phyloP scores from a whole-genome alignment of 2,888 invertebrate genomes.

The Oxytorus armatus region DNA sequence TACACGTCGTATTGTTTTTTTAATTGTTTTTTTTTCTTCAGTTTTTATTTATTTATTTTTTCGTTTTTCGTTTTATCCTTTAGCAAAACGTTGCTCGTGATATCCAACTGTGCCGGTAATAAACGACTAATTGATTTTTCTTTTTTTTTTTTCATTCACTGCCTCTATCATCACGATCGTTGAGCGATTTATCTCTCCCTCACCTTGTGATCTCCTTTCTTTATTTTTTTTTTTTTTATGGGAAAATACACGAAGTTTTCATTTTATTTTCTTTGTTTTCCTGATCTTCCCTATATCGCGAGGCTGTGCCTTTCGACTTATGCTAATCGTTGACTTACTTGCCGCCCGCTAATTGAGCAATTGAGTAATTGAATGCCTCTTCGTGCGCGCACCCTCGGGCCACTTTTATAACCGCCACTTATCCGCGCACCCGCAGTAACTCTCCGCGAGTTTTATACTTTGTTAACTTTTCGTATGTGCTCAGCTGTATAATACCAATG shows the following conservation, averaged over 20 bases:
- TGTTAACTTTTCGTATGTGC: conserved; percentile 34
- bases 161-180: too few species aligned
- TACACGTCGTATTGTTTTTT: not conserved
- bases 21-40: not conserved
- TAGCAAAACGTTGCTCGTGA: too few species aligned
- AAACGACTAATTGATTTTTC: too few species aligned
- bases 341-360: conserved; percentile 70
- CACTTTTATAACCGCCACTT: conserved; percentile 49
- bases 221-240: not conserved
- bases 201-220: not conserved
- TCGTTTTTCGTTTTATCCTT: too few species aligned
- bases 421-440: conserved; percentile 45
- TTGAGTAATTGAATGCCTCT: conserved; percentile 64
- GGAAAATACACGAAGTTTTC: not conserved
- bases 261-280: not conserved
- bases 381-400: conserved; percentile 38
- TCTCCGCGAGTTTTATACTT: conserved; percentile 39
- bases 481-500: conserved; percentile 22
- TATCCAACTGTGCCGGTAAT: too few species aligned
- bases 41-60: too few species aligned
- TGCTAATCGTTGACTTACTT: conserved; percentile 68
- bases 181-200: not conserved
- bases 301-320: conserved; percentile 45
- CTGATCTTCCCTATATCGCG: not conserved
- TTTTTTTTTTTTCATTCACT: too few species aligned